A percentile compares a stretch with the other conserved stretches of the same genome.
These are phyloP conservation scores for Denticeps clupeoides DNA, from an alignment of 2,797 vertebrate genomes.

Conservation along the genomic window DNA sequence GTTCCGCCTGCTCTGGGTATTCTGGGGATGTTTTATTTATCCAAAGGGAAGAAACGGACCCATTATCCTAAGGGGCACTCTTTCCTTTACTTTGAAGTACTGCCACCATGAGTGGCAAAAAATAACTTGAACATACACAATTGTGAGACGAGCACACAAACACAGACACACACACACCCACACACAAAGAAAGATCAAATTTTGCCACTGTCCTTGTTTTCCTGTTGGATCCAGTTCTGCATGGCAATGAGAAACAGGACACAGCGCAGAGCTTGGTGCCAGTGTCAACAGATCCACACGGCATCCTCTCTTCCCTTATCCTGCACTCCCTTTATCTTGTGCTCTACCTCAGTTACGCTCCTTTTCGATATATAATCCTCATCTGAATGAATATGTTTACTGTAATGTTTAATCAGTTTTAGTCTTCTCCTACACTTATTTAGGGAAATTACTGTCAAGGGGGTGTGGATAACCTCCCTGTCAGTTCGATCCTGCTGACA, in stretches of 20 bases:
- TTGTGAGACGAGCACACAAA: background rate
- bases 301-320: background rate
- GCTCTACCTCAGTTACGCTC: background rate
- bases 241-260: background rate
- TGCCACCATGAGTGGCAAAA: slow-evolving; percentile 28
- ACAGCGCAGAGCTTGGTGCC: background rate
- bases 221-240: background rate
- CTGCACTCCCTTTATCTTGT: slow-evolving; percentile 15
- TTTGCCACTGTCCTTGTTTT: background rate
- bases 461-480: too few relatives aligned
- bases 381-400: too few relatives aligned
- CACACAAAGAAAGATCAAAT: background rate
- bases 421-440: too few relatives aligned
- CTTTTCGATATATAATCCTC: background rate
- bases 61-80: slow-evolving; percentile 43
- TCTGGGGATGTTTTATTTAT: slow-evolving; percentile 54
- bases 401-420: too few relatives aligned
- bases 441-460: too few relatives aligned
- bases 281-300: background rate
- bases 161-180: background rate
- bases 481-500: background rate
- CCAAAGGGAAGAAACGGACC: slow-evolving; percentile 35
- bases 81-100: slow-evolving; percentile 47
- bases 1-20: slow-evolving; percentile 47
- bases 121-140: slow-evolving; percentile 13